Conservation (phyloP, 1,140 invertebrate genomes). For the roundworm (Caenorhabditis elegans) region WBcel235 BX284603.4:3621001-3621500, state of each 20-base stretch:
- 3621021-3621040: not conserved
- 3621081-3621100: too few relatives aligned
- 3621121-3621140: not conserved
- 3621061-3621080: not conserved
- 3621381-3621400: not conserved
- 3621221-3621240: too few relatives aligned
- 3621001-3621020: not conserved
- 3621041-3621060: not conserved
- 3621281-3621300: too few relatives aligned
- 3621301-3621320: too few relatives aligned
- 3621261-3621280: too few relatives aligned
- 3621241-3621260: too few relatives aligned
- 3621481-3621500: too few relatives aligned
- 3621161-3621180: too few relatives aligned
- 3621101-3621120: not conserved
- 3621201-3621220: too few relatives aligned
- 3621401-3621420: not conserved
- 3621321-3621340: too few relatives aligned
- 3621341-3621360: too few relatives aligned
- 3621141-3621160: slow-evolving; percentile 11
- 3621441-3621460: not conserved
- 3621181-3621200: too few relatives aligned
- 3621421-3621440: not conserved
- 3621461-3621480: not conserved
- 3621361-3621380: not conserved